Evolutionary conservation across 2,113 vertebrate genomes (phyloP).

Genomic region (Promerops cafer): DNA sequence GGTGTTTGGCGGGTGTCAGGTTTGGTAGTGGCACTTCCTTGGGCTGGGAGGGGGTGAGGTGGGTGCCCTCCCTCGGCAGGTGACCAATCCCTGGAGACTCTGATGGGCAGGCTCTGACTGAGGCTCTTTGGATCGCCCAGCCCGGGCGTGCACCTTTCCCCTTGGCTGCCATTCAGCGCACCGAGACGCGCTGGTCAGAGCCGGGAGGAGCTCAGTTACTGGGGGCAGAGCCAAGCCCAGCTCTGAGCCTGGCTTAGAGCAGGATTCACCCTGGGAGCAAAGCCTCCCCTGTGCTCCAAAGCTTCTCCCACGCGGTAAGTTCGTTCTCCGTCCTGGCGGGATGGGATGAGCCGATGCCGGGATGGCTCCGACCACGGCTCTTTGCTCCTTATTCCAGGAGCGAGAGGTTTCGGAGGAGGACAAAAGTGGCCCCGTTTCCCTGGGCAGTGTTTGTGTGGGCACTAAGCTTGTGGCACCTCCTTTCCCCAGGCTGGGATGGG

Average conservation of each 20-base stretch:
- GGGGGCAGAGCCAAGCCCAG: background rate
- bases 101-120: background rate
- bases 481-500: background rate
- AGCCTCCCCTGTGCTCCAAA: background rate
- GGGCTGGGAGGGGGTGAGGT: background rate
- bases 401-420: background rate
- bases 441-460: accelerated
- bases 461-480: background rate
- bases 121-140: background rate
- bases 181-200: accelerated
- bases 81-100: background rate
- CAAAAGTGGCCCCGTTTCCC: background rate
- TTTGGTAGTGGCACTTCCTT: accelerated
- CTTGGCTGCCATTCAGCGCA: background rate
- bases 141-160: background rate
- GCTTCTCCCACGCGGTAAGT: background rate
- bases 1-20: background rate
- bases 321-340: accelerated
- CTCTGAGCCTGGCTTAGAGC: background rate
- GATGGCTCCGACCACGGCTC: background rate
- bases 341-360: background rate
- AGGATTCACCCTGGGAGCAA: background rate
- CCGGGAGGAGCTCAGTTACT: accelerated
- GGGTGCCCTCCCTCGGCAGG: background rate
- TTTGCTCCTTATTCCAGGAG: background rate